phyloP scores from a whole-genome alignment of 2,888 invertebrate species.

The Hybos culiciformis region DNA sequence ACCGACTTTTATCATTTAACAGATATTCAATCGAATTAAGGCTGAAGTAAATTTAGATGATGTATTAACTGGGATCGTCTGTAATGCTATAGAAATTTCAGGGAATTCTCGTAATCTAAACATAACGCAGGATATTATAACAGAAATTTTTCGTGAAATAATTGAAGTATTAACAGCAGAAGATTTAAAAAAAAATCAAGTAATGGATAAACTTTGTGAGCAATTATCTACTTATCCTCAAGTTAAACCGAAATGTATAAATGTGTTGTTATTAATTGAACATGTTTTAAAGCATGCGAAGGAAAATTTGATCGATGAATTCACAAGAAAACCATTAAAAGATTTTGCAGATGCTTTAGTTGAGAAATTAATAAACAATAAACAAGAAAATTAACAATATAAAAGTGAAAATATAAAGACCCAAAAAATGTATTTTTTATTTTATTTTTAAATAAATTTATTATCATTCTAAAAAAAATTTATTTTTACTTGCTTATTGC shows the following conservation, averaged over 20 bases:
- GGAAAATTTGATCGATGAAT: not conserved
- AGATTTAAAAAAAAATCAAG: not conserved
- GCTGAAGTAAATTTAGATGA: not conserved
- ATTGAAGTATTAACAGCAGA: constrained; percentile 1
- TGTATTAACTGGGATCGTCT: not conserved
- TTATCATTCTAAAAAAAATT: too few species aligned
- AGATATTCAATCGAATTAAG: not conserved
- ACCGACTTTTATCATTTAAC: too few species aligned
- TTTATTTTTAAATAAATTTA: too few species aligned
- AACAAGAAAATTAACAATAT: not conserved
- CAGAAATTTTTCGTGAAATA: not conserved
- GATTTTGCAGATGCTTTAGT: not conserved
- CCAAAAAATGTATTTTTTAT: too few species aligned
- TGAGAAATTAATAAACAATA: not conserved
- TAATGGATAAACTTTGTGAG: not conserved
- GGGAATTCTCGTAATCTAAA: not conserved
- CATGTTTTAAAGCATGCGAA: not conserved
- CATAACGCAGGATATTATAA: not conserved
- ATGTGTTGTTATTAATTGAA: not conserved
- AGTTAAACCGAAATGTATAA: not conserved
- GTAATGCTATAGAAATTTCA: not conserved
- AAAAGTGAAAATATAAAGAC: too few species aligned
- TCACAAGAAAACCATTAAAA: not conserved
- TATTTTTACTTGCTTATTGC: too few species aligned
- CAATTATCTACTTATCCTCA: not conserved